A percentile compares a stretch with the other conserved stretches of the same genome.
Conservation (phyloP, 1,140 invertebrate genomes). For the Parapsyche elsis region DNA sequence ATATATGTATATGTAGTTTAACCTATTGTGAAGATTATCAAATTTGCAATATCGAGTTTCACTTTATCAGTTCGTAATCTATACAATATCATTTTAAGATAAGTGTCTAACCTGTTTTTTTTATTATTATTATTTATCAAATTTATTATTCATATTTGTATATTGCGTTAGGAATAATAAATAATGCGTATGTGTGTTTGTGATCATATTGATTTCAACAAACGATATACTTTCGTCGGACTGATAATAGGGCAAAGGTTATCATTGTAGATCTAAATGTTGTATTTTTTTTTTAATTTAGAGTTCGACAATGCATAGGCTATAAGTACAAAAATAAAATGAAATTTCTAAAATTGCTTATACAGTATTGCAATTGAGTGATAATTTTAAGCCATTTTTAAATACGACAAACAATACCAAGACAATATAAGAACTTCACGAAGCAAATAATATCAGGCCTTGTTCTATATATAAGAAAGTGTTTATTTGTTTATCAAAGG, state of each 20-base stretch:
- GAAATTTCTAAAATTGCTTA: too few relatives aligned
- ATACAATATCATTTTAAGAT: neutral
- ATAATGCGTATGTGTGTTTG: constrained; percentile 22
- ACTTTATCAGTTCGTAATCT: too few relatives aligned
- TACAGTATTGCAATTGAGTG: too few relatives aligned
- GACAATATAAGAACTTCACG: too few relatives aligned
- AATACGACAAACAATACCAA: too few relatives aligned
- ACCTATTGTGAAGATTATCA: neutral
- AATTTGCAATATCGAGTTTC: neutral
- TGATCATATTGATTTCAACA: constrained; percentile 41
- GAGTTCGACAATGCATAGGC: neutral
- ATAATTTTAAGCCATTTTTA: too few relatives aligned
- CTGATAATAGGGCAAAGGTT: constrained; percentile 29
- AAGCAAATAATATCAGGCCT: too few relatives aligned
- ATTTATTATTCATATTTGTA: neutral
- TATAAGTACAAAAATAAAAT: too few relatives aligned
- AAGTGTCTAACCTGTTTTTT: constrained; percentile 12
- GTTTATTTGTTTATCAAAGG: too few relatives aligned
- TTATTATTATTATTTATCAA: neutral
- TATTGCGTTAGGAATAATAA: neutral
- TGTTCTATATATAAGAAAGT: too few relatives aligned
- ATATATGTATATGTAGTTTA: too few relatives aligned
- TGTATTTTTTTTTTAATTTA: constrained; percentile 36
- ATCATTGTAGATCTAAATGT: constrained; percentile 30
- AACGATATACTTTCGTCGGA: constrained; percentile 30